Conservation (phyloP, 2,113 vertebrate species). For the Sclerurus mexicanus region DNA sequence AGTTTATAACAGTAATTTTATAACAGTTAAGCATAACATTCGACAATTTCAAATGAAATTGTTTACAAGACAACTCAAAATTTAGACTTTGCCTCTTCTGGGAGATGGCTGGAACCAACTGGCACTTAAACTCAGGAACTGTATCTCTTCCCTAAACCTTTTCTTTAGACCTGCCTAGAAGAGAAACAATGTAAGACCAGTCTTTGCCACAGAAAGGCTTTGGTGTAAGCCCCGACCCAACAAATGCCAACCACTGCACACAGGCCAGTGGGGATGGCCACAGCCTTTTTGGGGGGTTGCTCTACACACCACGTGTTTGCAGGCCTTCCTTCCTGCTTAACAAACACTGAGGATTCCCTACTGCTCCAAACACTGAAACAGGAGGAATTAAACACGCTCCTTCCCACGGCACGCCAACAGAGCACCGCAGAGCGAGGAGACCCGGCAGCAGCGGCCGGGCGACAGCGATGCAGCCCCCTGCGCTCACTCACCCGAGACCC, state of each 20-base stretch:
- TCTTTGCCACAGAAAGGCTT: neutral
- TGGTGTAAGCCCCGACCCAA: neutral
- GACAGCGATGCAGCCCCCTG: too few relatives aligned
- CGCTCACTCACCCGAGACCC: slow-evolving; percentile 90
- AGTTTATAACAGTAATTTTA: neutral
- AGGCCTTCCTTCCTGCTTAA: neutral
- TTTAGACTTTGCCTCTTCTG: neutral
- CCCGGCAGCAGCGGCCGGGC: rapidly evolving
- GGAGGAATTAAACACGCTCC: neutral
- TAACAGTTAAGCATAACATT: neutral
- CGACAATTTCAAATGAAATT: neutral
- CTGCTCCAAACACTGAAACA: rapidly evolving
- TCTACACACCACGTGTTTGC: neutral
- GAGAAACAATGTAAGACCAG: neutral
- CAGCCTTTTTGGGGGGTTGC: neutral
- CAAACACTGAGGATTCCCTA: neutral
- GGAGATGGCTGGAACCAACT: neutral
- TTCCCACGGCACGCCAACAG: rapidly evolving
- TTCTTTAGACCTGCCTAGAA: neutral
- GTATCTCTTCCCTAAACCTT: neutral
- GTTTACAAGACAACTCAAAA: neutral
- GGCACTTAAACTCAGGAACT: rapidly evolving
- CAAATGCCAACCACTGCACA: rapidly evolving
- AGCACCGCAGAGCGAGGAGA: too few relatives aligned
- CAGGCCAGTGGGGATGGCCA: rapidly evolving